These are phyloP conservation scores for Syngnathus acus DNA, from an alignment of 2,797 vertebrate genomes.

Conservation along the genomic window DNA sequence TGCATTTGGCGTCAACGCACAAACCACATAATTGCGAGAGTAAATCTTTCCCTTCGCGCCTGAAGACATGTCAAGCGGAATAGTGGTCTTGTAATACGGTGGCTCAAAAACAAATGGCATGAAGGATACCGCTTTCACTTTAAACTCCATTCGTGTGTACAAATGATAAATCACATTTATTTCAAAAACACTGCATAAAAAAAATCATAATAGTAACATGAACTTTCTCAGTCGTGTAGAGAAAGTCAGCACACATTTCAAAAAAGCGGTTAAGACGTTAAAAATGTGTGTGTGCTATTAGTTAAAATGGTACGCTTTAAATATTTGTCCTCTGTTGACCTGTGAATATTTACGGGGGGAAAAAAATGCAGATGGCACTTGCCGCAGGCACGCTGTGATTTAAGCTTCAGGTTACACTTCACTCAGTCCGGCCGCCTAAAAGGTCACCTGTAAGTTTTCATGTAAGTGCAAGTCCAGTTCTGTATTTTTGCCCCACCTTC, in stretches of 20 bases:
- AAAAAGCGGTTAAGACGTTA: background rate
- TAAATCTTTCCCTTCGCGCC: background rate
- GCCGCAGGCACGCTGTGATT: background rate
- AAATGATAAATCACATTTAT: background rate
- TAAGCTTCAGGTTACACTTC: background rate
- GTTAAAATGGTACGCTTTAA: background rate
- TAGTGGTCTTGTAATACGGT: background rate
- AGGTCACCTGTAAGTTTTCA: background rate
- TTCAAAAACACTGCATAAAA: background rate
- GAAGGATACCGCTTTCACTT: background rate
- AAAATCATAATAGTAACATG: background rate
- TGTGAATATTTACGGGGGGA: background rate
- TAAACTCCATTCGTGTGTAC: background rate
- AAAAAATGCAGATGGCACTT: background rate
- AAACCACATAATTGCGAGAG: background rate
- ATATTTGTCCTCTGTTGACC: conserved; percentile 1
- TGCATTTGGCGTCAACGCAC: conserved; percentile 4
- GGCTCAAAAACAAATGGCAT: background rate
- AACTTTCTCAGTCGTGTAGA: background rate
- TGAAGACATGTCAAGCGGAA: background rate
- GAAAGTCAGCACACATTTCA: too few relatives aligned
- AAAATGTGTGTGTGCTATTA: background rate
- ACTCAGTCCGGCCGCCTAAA: background rate
- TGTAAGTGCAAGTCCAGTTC: background rate
- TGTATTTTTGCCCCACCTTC: background rate